These are phyloP conservation scores for Pangasianodon hypophthalmus DNA, from an alignment of 2,113 vertebrate genomes.

Conservation along the genomic window DNA sequence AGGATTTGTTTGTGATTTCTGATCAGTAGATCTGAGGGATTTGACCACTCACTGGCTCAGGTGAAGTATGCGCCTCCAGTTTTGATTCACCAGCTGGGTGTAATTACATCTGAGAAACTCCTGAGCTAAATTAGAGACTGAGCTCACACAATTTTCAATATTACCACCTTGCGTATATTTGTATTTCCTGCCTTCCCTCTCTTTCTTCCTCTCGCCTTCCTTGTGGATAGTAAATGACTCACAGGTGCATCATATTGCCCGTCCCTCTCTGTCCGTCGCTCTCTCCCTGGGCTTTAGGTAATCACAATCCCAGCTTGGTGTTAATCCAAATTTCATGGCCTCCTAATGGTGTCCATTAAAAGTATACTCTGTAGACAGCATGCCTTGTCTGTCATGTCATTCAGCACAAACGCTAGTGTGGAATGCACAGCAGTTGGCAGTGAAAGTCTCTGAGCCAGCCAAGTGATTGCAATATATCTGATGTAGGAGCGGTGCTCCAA, in stretches of 20 bases:
- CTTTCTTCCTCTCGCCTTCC: background rate
- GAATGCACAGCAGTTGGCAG: slow-evolving; percentile 41
- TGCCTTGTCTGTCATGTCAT: slow-evolving; percentile 41
- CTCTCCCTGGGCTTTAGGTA: slow-evolving; percentile 40
- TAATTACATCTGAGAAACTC: slow-evolving; percentile 38
- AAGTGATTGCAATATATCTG: slow-evolving; percentile 47
- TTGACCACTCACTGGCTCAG: slow-evolving; percentile 17
- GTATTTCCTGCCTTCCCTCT: slow-evolving; percentile 24
- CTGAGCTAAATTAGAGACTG: slow-evolving; percentile 1
- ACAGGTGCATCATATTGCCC: slow-evolving; percentile 29
- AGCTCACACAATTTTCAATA: background rate
- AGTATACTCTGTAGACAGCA: slow-evolving; percentile 40
- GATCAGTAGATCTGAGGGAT: background rate
- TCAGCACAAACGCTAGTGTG: slow-evolving; percentile 45
- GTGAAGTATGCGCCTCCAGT: slow-evolving; percentile 4
- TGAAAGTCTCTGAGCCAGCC: slow-evolving; percentile 30
- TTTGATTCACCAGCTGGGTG: slow-evolving; percentile 19
- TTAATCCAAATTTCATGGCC: slow-evolving; percentile 57
- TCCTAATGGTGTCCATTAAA: slow-evolving; percentile 61
- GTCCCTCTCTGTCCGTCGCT: background rate
- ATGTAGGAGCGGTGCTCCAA: slow-evolving; percentile 28
- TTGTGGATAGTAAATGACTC: slow-evolving; percentile 42
- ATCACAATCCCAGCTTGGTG: slow-evolving; percentile 54
- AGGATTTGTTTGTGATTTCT: slow-evolving; percentile 4
- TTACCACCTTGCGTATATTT: background rate